These are phyloP conservation scores for Mycetomoellerius zeteki DNA, from an alignment of 1,140 invertebrate genomes.

Conservation along the genomic window DNA sequence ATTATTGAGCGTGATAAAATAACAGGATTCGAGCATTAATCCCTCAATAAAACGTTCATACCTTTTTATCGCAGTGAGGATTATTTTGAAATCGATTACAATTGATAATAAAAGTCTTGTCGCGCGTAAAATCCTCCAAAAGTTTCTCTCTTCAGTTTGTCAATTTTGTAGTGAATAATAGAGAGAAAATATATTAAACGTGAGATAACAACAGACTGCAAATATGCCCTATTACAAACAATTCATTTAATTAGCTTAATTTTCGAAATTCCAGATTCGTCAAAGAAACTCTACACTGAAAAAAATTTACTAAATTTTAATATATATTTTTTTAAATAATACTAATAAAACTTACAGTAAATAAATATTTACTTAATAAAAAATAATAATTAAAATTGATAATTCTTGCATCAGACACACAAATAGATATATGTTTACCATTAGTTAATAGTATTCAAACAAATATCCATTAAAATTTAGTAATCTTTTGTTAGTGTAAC, in stretches of 20 bases:
- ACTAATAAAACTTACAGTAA: no score
- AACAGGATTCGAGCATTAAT: conserved; percentile 37
- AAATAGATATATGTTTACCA: no score
- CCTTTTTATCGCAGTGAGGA: conserved; percentile 18
- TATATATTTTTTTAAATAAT: no score
- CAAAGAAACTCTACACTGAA: neutral
- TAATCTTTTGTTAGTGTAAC: no score
- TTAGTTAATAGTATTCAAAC: no score
- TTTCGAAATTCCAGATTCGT: neutral
- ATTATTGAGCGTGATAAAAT: conserved; percentile 34
- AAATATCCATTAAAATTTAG: no score
- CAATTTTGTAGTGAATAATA: conserved; percentile 2
- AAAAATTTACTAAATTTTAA: no score
- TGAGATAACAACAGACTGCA: neutral
- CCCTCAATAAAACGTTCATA: conserved; percentile 23
- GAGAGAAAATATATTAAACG: neutral
- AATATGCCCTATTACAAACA: neutral
- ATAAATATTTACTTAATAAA: no score
- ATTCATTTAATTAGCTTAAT: conserved; percentile 4
- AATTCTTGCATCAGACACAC: no score
- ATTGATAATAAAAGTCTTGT: conserved; percentile 26
- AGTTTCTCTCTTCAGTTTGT: neutral
- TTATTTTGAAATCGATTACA: conserved; percentile 51
- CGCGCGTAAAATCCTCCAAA: neutral
- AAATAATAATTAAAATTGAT: no score